These are phyloP conservation scores for Pionites leucogaster DNA, from an alignment of 2,113 vertebrate species.

Conservation along the genomic window DNA sequence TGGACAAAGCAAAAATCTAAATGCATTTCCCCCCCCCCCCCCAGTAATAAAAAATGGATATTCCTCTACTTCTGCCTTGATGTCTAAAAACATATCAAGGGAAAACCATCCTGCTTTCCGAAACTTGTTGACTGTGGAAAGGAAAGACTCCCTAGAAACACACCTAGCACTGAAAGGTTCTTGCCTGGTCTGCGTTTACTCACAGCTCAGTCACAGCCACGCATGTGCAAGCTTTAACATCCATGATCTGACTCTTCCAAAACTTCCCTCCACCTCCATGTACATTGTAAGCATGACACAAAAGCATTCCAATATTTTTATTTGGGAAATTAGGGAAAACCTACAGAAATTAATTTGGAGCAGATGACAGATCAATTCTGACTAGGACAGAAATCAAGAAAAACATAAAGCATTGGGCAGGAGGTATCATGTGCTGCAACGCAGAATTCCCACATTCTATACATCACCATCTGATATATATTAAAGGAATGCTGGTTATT, in stretches of 20 bases:
- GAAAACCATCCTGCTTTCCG: not conserved
- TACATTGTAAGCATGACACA: not conserved
- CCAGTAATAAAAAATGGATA: not conserved
- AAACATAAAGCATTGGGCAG: not conserved
- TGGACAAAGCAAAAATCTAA: not conserved
- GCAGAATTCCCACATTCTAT: not conserved
- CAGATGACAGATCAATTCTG: not conserved
- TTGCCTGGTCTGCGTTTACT: not conserved
- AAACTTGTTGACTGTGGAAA: not conserved
- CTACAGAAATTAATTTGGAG: not conserved
- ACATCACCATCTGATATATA: not conserved
- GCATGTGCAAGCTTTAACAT: not conserved
- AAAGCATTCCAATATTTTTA: not conserved
- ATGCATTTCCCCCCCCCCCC: not conserved
- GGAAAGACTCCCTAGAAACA: not conserved
- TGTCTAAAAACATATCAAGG: not conserved
- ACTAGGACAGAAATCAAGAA: not conserved
- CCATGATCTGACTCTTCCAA: not conserved
- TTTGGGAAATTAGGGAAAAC: not conserved
- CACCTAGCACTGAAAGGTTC: not conserved
- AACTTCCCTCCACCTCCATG: not conserved
- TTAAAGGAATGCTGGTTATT: not conserved
- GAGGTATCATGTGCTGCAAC: not conserved
- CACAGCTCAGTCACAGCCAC: not conserved
- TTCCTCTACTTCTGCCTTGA: not conserved